Percentiles rank a stretch among this genome's conserved stretches.
These are phyloP conservation scores for Trichogramma pretiosum DNA, from an alignment of 1,140 invertebrate species.

Conservation along the genomic window DNA sequence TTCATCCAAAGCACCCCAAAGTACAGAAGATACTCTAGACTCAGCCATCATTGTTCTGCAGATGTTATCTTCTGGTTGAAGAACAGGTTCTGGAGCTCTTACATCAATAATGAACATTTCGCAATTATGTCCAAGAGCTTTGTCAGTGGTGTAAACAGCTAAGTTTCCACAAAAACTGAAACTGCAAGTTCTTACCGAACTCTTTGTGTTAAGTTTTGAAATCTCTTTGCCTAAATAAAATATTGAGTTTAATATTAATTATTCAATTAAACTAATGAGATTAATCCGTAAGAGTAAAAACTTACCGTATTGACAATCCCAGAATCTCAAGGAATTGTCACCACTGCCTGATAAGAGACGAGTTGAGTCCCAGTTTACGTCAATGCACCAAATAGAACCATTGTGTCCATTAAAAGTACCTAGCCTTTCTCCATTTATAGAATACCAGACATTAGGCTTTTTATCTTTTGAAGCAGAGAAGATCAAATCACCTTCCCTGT, in stretches of 20 bases:
- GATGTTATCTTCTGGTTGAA: slow-evolving; percentile 50
- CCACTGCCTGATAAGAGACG: slow-evolving; percentile 87
- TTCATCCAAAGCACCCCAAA: slow-evolving; percentile 90
- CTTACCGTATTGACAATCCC: no score
- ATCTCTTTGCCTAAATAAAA: slow-evolving; percentile 62
- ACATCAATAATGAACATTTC: slow-evolving; percentile 82
- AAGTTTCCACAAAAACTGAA: slow-evolving; percentile 91
- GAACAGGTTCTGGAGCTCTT: slow-evolving; percentile 57
- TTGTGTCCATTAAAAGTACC: slow-evolving; percentile 95
- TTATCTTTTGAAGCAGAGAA: slow-evolving; percentile 96
- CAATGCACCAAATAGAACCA: slow-evolving; percentile 96
- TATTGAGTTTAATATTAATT: no score
- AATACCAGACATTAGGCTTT: slow-evolving; percentile 96
- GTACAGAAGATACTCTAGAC: slow-evolving; percentile 80
- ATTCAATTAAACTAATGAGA: no score
- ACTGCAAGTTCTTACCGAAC: slow-evolving; percentile 83
- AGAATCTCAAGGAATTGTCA: slow-evolving; percentile 80
- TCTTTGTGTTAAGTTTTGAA: slow-evolving; percentile 69
- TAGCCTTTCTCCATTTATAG: slow-evolving; percentile 92
- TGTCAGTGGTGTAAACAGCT: slow-evolving; percentile 88
- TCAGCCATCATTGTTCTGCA: slow-evolving; percentile 53
- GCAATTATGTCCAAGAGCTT: slow-evolving; percentile 80
- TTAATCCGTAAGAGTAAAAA: no score
- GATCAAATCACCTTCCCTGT: slow-evolving; percentile 92
- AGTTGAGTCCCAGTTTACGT: slow-evolving; percentile 92